These are phyloP conservation scores for Vulpes vulpes DNA, from an alignment of 2,113 vertebrate genomes.

Conservation along the genomic window DNA sequence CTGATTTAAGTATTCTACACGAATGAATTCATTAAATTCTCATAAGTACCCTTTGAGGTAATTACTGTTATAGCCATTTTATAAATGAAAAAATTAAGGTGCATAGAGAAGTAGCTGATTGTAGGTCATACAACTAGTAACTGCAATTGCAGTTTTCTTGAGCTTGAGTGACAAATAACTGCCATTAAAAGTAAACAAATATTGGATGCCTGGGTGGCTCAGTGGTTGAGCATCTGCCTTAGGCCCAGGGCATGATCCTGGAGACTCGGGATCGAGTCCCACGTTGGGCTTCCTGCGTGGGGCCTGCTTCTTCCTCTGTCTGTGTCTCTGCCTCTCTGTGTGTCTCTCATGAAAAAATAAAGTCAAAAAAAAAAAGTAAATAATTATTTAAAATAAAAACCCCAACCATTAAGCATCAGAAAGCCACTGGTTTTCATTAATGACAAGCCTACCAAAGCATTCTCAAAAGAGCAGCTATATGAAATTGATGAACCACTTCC, in stretches of 20 bases:
- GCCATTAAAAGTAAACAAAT: neutral
- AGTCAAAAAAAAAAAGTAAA: too few relatives aligned
- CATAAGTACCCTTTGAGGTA: neutral
- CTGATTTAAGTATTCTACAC: neutral
- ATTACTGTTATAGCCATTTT: constrained; percentile 21
- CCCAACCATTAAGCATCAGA: neutral
- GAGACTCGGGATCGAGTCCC: too few relatives aligned
- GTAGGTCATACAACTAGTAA: neutral
- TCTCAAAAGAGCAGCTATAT: neutral
- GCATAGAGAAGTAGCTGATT: neutral
- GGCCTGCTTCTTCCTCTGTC: too few relatives aligned
- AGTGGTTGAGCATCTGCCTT: too few relatives aligned
- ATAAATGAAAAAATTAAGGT: constrained; percentile 1
- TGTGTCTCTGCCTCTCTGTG: too few relatives aligned
- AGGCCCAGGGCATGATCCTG: too few relatives aligned
- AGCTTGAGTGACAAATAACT: neutral
- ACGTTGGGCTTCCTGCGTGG: too few relatives aligned
- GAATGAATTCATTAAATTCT: constrained; percentile 27
- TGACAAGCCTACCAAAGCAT: neutral
- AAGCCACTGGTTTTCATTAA: neutral
- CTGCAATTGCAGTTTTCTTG: neutral
- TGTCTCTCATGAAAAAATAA: too few relatives aligned
- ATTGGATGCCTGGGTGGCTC: too few relatives aligned
- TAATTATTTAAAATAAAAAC: neutral
- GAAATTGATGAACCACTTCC: neutral